Conservation (phyloP, 2,797 vertebrate species). For the Acrossocheilus wenchowensis region DNA sequence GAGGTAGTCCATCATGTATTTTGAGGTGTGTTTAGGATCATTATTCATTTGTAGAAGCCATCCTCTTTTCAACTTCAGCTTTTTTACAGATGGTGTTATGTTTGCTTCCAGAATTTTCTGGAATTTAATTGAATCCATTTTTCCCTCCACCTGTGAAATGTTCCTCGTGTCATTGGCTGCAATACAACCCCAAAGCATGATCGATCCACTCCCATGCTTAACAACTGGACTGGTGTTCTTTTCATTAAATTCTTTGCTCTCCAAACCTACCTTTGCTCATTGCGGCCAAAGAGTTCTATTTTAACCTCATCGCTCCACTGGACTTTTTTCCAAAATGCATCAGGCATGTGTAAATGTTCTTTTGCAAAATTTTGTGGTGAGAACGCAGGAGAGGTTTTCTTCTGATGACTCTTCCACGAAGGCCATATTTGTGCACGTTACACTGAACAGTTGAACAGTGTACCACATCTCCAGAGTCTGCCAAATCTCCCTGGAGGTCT, state of each 20-base stretch:
- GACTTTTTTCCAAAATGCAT: neutral
- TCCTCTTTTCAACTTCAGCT: neutral
- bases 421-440: too few relatives aligned
- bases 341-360: neutral
- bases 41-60: neutral
- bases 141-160: neutral
- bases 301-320: neutral
- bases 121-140: neutral
- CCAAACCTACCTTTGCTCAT: neutral
- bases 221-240: neutral
- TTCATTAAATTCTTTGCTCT: neutral
- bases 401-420: neutral
- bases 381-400: neutral
- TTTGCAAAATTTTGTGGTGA: neutral
- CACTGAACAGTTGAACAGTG: too few relatives aligned
- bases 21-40: neutral
- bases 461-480: neutral
- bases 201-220: neutral
- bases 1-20: neutral
- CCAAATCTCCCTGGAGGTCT: too few relatives aligned
- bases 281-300: neutral
- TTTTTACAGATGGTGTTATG: slow-evolving; percentile 9
- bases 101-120: neutral
- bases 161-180: neutral
- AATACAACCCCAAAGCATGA: neutral